These are phyloP conservation scores for Neoniphon sammara DNA, from an alignment of 2,797 vertebrate genomes.

Conservation along the genomic window DNA sequence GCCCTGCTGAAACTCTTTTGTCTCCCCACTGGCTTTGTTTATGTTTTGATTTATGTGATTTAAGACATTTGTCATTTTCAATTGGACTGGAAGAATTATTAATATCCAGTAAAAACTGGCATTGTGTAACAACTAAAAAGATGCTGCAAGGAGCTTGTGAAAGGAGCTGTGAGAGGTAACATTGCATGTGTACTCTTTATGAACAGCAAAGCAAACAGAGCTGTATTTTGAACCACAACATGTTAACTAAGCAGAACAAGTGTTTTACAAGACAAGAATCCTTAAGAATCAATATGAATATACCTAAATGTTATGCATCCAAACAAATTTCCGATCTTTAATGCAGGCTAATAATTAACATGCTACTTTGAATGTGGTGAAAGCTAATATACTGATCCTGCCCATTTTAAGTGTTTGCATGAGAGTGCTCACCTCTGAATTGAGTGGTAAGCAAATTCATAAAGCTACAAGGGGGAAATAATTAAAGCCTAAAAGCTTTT, in stretches of 20 bases:
- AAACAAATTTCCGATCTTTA: not conserved
- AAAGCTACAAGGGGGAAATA: conserved; percentile 76
- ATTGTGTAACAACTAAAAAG: not conserved
- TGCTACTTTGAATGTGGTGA: conserved; percentile 40
- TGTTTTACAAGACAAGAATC: not conserved
- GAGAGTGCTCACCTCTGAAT: conserved; percentile 69
- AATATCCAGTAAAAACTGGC: not conserved
- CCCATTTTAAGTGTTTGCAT: conserved; percentile 61
- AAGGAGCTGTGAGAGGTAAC: not conserved
- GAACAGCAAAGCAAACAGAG: not conserved
- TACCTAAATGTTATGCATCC: not conserved
- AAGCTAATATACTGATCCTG: conserved; percentile 57
- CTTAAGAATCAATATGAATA: not conserved
- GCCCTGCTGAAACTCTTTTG: not conserved
- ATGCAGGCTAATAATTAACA: conserved; percentile 24
- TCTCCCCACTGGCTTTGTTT: not conserved
- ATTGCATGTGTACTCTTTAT: not conserved
- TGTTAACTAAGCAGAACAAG: not conserved
- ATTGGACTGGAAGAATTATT: not conserved
- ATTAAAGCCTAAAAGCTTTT: conserved; percentile 81
- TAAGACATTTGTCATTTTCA: not conserved
- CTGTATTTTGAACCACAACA: not conserved
- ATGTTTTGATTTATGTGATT: not conserved
- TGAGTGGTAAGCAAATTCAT: conserved; percentile 79
- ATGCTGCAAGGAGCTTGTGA: not conserved